These are phyloP conservation scores for Erpetoichthys calabaricus DNA, from an alignment of 2,797 vertebrate genomes.

Conservation along the genomic window DNA sequence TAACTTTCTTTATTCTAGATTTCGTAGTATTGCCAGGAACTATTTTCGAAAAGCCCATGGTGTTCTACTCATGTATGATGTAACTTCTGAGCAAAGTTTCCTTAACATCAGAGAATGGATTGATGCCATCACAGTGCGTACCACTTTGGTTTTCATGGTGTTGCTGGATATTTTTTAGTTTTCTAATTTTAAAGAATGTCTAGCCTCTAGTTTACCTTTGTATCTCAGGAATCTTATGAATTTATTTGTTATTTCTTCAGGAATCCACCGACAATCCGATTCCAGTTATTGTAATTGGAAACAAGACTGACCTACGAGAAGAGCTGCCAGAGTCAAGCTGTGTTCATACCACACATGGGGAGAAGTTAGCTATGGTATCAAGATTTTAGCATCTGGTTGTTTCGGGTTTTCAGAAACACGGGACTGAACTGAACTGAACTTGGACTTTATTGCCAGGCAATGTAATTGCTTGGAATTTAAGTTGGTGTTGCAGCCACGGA, in stretches of 20 bases:
- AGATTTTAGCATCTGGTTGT: background rate
- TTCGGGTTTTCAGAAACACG: no score
- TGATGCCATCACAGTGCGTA: constrained; percentile 50
- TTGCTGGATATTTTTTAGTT: no score
- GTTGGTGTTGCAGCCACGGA: no score
- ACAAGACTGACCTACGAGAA: constrained; percentile 47
- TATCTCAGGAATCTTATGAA: no score
- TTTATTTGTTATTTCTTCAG: constrained; percentile 22
- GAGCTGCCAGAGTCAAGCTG: constrained; percentile 21
- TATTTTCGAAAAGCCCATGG: constrained; percentile 59
- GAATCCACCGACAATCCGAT: constrained; percentile 33
- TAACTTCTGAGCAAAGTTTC: constrained; percentile 55
- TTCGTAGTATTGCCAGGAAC: constrained; percentile 48
- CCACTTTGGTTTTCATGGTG: background rate
- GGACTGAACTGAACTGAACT: no score
- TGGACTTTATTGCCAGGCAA: no score
- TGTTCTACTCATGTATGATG: constrained; percentile 50
- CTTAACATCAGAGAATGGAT: constrained; percentile 50
- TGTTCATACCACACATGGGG: constrained; percentile 34
- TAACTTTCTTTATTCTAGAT: constrained; percentile 27
- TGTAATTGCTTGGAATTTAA: no score
- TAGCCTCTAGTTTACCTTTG: no score
- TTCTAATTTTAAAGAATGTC: no score
- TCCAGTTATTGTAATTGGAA: constrained; percentile 50
- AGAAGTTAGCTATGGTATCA: constrained; percentile 48